phyloP scores from a whole-genome alignment of 1,140 invertebrate genomes.

The Meloidogyne floridensis region DNA sequence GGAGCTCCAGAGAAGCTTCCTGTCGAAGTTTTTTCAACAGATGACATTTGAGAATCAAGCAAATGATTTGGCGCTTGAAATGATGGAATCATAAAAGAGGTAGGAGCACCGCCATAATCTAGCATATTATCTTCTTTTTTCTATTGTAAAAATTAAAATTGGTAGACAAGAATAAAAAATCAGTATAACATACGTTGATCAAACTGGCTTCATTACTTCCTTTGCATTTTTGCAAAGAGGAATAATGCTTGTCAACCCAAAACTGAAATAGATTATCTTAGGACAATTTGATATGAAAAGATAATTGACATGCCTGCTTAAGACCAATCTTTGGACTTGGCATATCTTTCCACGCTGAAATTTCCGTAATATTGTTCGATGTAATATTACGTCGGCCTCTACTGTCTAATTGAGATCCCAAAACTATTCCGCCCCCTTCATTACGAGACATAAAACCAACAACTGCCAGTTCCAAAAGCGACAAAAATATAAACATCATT shows the following conservation, averaged over 20 bases:
- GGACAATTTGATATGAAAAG: neutral
- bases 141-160: neutral
- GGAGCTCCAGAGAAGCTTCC: slow-evolving; percentile 11
- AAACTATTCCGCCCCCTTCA: slow-evolving; percentile 47
- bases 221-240: neutral
- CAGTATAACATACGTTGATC: neutral
- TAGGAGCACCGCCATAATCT: neutral
- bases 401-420: neutral
- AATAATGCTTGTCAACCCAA: slow-evolving; percentile 50
- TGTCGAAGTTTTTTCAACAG: neutral
- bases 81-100: neutral
- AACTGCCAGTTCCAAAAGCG: slow-evolving; percentile 62
- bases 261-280: slow-evolving; percentile 36
- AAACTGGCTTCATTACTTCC: neutral
- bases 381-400: neutral
- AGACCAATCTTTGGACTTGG: slow-evolving; percentile 59
- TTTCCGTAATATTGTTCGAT: slow-evolving; percentile 29
- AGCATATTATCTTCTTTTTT: neutral
- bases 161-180: neutral
- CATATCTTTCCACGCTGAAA: slow-evolving; percentile 62
- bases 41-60: neutral
- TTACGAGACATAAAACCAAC: slow-evolving; percentile 65
- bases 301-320: slow-evolving; percentile 43
- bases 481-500: slow-evolving; percentile 65
- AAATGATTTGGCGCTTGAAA: neutral